Percentiles rank a stretch among this genome's conserved stretches.
Evolutionary conservation across 2,888 invertebrate species (phyloP).

Genomic region (Zootermopsis nevadensis): DNA sequence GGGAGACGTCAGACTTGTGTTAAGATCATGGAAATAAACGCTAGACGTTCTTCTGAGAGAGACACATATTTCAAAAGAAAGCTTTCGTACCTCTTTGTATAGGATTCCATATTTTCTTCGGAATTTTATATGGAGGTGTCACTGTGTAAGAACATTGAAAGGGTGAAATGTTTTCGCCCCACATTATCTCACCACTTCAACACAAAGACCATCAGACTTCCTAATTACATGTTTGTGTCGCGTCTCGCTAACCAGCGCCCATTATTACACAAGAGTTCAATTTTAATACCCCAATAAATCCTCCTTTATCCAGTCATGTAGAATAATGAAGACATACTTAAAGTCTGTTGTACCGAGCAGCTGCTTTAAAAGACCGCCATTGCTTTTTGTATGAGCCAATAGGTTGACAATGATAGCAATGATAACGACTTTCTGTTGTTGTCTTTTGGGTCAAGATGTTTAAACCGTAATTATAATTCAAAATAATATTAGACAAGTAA

Average conservation of each 20-base stretch:
- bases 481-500: no score
- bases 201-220: background rate
- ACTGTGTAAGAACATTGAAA: background rate
- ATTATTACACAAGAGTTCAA: background rate
- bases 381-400: no score
- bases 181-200: background rate
- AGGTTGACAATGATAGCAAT: background rate
- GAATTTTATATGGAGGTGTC: background rate
- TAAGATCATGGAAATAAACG: background rate
- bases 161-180: background rate
- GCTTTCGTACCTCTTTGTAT: background rate
- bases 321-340: background rate
- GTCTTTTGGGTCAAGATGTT: background rate
- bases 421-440: background rate
- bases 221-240: constrained; percentile 4
- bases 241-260: background rate
- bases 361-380: no score
- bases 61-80: background rate
- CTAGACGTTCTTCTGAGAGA: background rate
- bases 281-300: background rate
- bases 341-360: background rate
- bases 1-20: background rate
- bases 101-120: background rate
- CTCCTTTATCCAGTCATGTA: background rate
- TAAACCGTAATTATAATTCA: background rate